A percentile compares a stretch with the other conserved stretches of the same genome.
These are phyloP conservation scores for Drosophila sordidula DNA, from an alignment of 2,888 invertebrate genomes.

Conservation along the genomic window DNA sequence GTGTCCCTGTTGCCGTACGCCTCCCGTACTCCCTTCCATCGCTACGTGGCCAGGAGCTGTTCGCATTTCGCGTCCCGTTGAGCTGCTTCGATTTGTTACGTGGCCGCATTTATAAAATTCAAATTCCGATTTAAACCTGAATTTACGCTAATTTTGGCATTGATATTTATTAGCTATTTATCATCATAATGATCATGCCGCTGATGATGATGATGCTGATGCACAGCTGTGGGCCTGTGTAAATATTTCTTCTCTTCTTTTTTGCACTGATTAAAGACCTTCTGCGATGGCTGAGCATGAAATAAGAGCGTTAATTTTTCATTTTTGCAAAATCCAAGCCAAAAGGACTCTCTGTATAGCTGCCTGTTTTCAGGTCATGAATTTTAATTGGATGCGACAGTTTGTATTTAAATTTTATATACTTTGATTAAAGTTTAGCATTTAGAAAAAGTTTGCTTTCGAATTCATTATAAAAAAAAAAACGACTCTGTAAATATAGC, in stretches of 20 bases:
- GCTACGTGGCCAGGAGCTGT: conserved; percentile 30
- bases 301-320: conserved; percentile 43
- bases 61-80: conserved; percentile 6
- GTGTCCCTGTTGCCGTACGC: background rate
- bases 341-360: conserved; percentile 21
- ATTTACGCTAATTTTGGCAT: conserved; percentile 53
- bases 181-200: conserved; percentile 17
- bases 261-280: conserved; percentile 54
- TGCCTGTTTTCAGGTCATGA: conserved; percentile 12
- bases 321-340: conserved; percentile 9
- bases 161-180: conserved; percentile 57
- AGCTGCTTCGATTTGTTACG: conserved; percentile 42
- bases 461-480: background rate
- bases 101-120: conserved; percentile 57
- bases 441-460: conserved; percentile 10
- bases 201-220: background rate
- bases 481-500: background rate
- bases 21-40: conserved; percentile 4
- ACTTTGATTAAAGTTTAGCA: conserved; percentile 8
- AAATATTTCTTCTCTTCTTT: conserved; percentile 40
- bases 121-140: conserved; percentile 48
- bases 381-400: conserved; percentile 35
- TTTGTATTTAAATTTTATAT: conserved; percentile 5
- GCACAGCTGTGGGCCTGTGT: conserved; percentile 33
- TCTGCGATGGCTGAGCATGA: conserved; percentile 37